A percentile compares a stretch with the other conserved stretches of the same genome.
Conservation (phyloP, 2,888 invertebrate species). For the Synanthedon tipuliformis region DNA sequence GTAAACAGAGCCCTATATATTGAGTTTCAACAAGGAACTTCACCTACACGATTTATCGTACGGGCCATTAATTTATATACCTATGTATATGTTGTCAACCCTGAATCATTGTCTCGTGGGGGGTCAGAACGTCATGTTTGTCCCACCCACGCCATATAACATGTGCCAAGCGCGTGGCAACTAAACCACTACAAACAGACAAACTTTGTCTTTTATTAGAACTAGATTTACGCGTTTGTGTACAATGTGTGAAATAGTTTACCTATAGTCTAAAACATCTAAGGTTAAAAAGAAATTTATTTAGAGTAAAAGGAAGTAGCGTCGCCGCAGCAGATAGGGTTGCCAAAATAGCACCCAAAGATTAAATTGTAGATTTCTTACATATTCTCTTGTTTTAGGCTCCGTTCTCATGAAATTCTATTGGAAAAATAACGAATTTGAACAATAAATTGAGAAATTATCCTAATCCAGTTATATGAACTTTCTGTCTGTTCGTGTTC, state of each 20-base stretch:
- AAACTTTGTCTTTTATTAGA: background rate
- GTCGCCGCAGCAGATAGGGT: too few relatives aligned
- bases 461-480: too few relatives aligned
- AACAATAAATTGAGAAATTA: too few relatives aligned
- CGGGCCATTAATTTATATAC: background rate
- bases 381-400: too few relatives aligned
- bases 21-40: background rate
- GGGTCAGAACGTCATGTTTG: slow-evolving; percentile 8
- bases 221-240: background rate
- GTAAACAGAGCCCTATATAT: background rate
- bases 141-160: slow-evolving; percentile 8
- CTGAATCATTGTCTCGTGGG: slow-evolving; percentile 5
- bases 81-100: slow-evolving; percentile 1
- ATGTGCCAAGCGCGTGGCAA: slow-evolving; percentile 10
- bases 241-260: background rate
- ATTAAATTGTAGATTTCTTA: too few relatives aligned
- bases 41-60: background rate
- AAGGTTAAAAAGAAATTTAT: too few relatives aligned
- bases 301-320: too few relatives aligned
- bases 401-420: too few relatives aligned
- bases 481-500: too few relatives aligned
- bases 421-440: too few relatives aligned
- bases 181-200: background rate
- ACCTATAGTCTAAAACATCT: too few relatives aligned
- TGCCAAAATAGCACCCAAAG: too few relatives aligned